Evolutionary conservation across 2,113 vertebrate species (phyloP), one percentile per base, ranked within the genome.

Genomic region (Pelusios castaneus): DNA sequence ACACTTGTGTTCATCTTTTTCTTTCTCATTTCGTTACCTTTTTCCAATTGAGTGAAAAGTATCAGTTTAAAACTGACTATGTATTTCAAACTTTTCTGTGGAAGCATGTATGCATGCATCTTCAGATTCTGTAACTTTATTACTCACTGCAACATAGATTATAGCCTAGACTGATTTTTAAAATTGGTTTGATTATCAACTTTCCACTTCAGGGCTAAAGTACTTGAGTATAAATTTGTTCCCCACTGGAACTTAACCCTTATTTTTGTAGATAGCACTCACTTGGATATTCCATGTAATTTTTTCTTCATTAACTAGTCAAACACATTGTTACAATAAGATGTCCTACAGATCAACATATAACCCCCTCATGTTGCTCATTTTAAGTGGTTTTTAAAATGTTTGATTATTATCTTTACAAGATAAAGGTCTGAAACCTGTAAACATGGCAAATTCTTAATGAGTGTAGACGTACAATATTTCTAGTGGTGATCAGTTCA

Each of bases 1-100:
- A 81, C 3, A 3, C 56, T 92, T 83, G 90, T 73, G 93, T 87
- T 87, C 82, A 92, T 93, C 2, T 93, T 31, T 79, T 87, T 84
- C 67, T 95, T 95, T 29, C 49, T 31, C 10, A 29, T 27, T 1
- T 3, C 24, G 10, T 2, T 24, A 49, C 29, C 13, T 14, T 2
- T 3, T 1, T 47, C 88, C 56, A 88, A 87, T 70, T 91, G 22
- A 63, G 77, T 83, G n/a, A 77, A 17, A 24, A 22, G 43, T 41
- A 89, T 17, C 13, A 87, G 85, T 16, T 47, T 89, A 89, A 91
- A 89, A 17, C 8, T 63, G 29, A 63, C 51, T 0, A 58, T 8
- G 0, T 86, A 21, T 73, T 84, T 92, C 67, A 76, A 80, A 95
- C 41, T 43, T 38, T 43, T 58, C n/a, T 58, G 22, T 81, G 41